Percentiles rank a stretch among this genome's conserved stretches.
These are phyloP conservation scores for Brachyrhaphis roseni DNA, from an alignment of 2,797 vertebrate species.

Conservation along the genomic window DNA sequence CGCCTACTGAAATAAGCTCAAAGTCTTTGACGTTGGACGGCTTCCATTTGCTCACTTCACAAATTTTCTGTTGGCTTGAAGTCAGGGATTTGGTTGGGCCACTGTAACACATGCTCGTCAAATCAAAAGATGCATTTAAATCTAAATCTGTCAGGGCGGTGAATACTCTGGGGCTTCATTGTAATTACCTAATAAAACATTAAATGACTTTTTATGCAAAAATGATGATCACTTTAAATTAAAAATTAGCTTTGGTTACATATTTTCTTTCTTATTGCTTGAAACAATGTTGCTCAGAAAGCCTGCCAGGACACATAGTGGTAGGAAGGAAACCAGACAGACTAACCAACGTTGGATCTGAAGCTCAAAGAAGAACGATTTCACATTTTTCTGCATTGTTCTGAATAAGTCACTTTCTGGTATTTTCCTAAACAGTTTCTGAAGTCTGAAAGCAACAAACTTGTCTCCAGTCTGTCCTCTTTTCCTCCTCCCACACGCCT, in stretches of 20 bases:
- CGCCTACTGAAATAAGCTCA: not conserved
- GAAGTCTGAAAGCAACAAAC: constrained; percentile 19
- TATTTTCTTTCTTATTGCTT: not conserved
- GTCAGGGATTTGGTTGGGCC: not conserved
- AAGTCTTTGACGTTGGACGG: not conserved
- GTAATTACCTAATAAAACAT: too few species aligned
- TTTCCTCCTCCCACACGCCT: too few species aligned
- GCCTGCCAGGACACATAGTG: constrained; percentile 20
- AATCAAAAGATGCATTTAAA: not conserved
- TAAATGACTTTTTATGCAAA: too few species aligned
- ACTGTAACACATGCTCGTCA: not conserved
- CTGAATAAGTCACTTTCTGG: not conserved
- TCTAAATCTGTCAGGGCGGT: not conserved
- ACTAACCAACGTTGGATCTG: constrained; percentile 3
- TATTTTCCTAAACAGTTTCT: not conserved
- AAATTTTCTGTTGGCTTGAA: not conserved
- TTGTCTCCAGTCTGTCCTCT: not conserved
- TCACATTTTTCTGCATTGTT: not conserved
- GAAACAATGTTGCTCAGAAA: constrained; percentile 27
- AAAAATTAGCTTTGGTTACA: not conserved
- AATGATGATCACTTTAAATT: not conserved
- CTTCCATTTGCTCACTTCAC: not conserved
- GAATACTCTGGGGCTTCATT: too few species aligned
- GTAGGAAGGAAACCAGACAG: constrained; percentile 17
- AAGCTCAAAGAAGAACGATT: not conserved